Evolutionary conservation across 2,888 invertebrate species (phyloP).

Genomic region (Ypsolopha sequella): DNA sequence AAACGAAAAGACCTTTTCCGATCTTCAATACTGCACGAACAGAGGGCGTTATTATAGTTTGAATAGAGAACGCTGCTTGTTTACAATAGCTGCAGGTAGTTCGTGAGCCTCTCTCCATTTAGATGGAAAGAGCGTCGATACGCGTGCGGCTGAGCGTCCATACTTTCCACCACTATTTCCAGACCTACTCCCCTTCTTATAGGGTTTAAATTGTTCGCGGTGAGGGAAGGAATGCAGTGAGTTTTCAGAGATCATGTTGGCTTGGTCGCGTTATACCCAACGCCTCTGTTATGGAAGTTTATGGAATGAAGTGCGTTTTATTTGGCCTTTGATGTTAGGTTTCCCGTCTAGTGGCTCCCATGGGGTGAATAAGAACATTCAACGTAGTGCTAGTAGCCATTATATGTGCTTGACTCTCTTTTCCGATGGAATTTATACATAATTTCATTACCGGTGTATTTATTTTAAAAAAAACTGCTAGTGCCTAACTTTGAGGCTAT

Average conservation of each 20-base stretch:
- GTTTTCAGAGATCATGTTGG: constrained; percentile 27
- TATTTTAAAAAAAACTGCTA: neutral
- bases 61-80: constrained; percentile 61
- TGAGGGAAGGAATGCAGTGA: neutral
- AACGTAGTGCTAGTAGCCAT: constrained; percentile 41
- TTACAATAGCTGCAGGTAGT: constrained; percentile 64
- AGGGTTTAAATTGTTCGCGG: neutral
- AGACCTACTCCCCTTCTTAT: neutral
- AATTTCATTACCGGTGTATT: neutral
- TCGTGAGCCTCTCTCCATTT: constrained; percentile 61
- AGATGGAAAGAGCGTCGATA: constrained; percentile 58
- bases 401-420: constrained; percentile 28
- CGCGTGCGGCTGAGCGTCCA: constrained; percentile 34
- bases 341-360: constrained; percentile 51
- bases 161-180: neutral
- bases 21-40: constrained; percentile 45
- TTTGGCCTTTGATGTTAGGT: constrained; percentile 61
- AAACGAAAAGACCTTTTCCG: constrained; percentile 41
- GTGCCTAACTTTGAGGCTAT: too few species aligned
- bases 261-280: constrained; percentile 36
- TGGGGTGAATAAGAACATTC: constrained; percentile 44
- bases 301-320: constrained; percentile 62
- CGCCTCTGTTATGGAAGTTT: constrained; percentile 54
- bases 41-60: constrained; percentile 56
- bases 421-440: constrained; percentile 8